Percentiles rank a stretch among this genome's conserved stretches.
phyloP scores from a whole-genome alignment of 1,140 invertebrate species.

The Sitodiplosis mosellana region DNA sequence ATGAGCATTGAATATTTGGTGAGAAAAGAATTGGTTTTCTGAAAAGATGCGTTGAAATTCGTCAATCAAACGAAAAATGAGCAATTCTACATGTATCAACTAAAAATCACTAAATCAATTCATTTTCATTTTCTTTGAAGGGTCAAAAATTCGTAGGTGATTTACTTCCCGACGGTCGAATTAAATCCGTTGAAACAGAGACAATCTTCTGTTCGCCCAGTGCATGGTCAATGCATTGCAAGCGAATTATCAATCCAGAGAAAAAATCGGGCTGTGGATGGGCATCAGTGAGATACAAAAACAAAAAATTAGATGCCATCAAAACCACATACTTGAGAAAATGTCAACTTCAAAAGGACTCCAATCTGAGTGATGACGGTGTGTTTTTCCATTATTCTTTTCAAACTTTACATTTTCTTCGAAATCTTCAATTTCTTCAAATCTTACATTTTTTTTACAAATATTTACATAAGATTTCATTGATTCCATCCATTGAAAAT shows the following conservation, averaged over 20 bases:
- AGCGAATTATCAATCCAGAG: constrained; percentile 74
- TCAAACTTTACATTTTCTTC: too few relatives aligned
- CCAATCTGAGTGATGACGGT: constrained; percentile 20
- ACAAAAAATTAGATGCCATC: constrained; percentile 70
- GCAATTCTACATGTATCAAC: neutral
- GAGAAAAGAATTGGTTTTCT: constrained; percentile 10
- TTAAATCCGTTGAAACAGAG: constrained; percentile 71
- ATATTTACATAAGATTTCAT: too few relatives aligned
- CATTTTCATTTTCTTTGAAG: constrained; percentile 34
- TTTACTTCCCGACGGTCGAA: constrained; percentile 68
- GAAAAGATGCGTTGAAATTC: too few relatives aligned
- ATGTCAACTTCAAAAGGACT: constrained; percentile 35
- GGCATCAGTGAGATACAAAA: constrained; percentile 68
- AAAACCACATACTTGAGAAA: constrained; percentile 68
- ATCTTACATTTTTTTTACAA: too few relatives aligned
- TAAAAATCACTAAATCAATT: too few relatives aligned
- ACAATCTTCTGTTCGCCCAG: constrained; percentile 77
- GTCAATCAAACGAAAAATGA: neutral
- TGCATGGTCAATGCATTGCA: constrained; percentile 82
- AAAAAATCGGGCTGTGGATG: constrained; percentile 85
- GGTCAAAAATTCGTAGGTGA: constrained; percentile 80
- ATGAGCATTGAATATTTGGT: constrained; percentile 82
- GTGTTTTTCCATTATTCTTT: neutral
- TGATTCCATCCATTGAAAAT: too few relatives aligned
- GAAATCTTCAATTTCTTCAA: too few relatives aligned